These are phyloP conservation scores for Gyps fulvus DNA, from an alignment of 2,113 vertebrate genomes.

Conservation along the genomic window DNA sequence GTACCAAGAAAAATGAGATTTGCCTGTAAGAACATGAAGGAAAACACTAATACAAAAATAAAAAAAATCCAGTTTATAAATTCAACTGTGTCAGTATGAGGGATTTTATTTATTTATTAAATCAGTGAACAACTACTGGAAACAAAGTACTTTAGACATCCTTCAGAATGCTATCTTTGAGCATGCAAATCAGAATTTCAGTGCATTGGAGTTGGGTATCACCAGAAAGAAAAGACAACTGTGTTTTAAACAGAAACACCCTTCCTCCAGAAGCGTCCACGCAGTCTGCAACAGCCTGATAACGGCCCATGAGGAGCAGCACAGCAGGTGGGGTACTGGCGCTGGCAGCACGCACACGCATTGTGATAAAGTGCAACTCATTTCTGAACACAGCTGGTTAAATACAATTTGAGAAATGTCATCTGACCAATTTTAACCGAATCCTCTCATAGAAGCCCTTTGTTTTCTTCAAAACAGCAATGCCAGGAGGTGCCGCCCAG, in stretches of 20 bases:
- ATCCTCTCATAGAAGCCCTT: neutral
- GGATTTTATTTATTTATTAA: neutral
- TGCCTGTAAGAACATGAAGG: neutral
- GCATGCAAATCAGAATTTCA: neutral
- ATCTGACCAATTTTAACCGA: neutral
- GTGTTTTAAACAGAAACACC: neutral
- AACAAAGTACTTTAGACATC: neutral
- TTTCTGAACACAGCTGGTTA: neutral
- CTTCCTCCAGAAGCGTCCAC: neutral
- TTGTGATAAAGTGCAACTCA: neutral
- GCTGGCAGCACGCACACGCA: rapidly evolving
- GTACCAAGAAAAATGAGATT: neutral
- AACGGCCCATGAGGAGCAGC: neutral
- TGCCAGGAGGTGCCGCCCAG: neutral
- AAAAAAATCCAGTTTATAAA: neutral
- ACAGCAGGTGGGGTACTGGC: neutral
- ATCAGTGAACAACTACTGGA: neutral
- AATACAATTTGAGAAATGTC: neutral
- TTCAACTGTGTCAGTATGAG: neutral
- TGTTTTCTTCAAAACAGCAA: neutral
- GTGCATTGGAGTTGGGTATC: neutral
- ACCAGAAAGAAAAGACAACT: neutral
- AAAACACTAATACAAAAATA: neutral
- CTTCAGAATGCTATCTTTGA: neutral
- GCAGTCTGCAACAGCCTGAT: neutral